Base-by-base conservation (phyloP, 2,797 vertebrate genomes). In the Pseudopleuronectes americanus region DNA sequence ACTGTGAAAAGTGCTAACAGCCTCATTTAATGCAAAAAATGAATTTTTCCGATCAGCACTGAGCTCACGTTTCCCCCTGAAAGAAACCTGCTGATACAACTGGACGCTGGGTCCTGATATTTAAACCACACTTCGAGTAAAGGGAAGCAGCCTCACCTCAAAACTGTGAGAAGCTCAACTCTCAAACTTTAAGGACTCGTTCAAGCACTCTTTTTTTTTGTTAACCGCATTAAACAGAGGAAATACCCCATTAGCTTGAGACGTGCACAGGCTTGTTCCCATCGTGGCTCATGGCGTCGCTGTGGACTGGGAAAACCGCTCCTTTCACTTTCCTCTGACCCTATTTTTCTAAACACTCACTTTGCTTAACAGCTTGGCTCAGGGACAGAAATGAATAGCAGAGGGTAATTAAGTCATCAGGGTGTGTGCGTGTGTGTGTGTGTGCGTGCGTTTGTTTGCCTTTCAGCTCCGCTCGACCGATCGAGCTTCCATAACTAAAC, bases 211-310 rank as follows among this genome's bases (percentile, higher is more conserved):
- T 58, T 71, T 65, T 43, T 33, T 65, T 49, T 62, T 63, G 57
- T 62, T 63, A n/a, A 49, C 83, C 73, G 84, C 81, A 87, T 84
- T 77, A 76, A 79, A 84, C 53, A 13, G 28, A 71, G 84, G 89
- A 87, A 91, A 90, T 86, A 72, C 68, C 86, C 60, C 85, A 86
- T 89, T 87, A 89, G 70, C 80, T 69, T 64, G 74, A 70, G 71
- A 75, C 74, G 56, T 33, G 68, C 73, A 72, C 58, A 77, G 26
- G 48, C 70, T 62, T 76, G 83, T 31, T 73, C 77, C 82, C 76
- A 61, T 8, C 57, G 72, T 43, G 62, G 72, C 76, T 73, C 72
- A 88, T 70, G 10, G 64, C 64, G 38, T 36, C 6, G 36, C 51
- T 47, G 43, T 21, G 17, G 57, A 74, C 43, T 81, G 71, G 65